Base-by-base conservation (phyloP, 92 coral and sea anemone species). In the Porites divaricata region DNA sequence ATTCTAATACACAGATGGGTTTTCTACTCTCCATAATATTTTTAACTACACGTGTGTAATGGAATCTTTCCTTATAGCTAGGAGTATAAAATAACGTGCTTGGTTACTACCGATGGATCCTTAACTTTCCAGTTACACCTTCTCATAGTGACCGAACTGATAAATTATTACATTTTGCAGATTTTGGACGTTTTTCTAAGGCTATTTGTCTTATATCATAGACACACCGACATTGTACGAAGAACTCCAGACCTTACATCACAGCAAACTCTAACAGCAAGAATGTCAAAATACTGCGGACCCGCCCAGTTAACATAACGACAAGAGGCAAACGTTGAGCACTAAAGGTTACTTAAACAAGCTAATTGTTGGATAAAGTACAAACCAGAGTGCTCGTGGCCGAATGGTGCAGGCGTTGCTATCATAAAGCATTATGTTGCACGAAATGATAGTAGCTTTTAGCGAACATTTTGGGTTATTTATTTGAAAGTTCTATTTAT, bases 231-330 rank as follows among this genome's bases (percentile, higher is more conserved):
- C 9, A 67, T 69, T 54, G 53, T 54, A 14, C 83, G 93, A 62
- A 86, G 91, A 70, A 89, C 92, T n/a, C 98, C 98, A 41, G 98
- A 94, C 71, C 78, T 94, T 58, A 76, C 95, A 5, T 91, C 98
- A 49, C 95, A 84, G 68, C 93, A 94, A 64, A 76, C 91, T 28
- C 80, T 89, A 45, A 82, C 93, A 70, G 90, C 89, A 70, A 89
- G 98, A 85, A 91, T 89, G 93, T 82, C 98, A 61, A 88, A 90
- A 23, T 23, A 91, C 54, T 85, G 89, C 85, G 91, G 83, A 68
- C 76, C 89, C 51, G 53, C 86, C 14, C 94, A 93, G 81, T 80
- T 88, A 41, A 41, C 87, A 6, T 65, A 74, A 52, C 81, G 67
- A 10, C 54, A 54, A 15, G 12, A 54, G 14, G 12, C 59, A 54